Conservation (phyloP, 1,140 invertebrate species). For the Onthophagus taurus region DNA sequence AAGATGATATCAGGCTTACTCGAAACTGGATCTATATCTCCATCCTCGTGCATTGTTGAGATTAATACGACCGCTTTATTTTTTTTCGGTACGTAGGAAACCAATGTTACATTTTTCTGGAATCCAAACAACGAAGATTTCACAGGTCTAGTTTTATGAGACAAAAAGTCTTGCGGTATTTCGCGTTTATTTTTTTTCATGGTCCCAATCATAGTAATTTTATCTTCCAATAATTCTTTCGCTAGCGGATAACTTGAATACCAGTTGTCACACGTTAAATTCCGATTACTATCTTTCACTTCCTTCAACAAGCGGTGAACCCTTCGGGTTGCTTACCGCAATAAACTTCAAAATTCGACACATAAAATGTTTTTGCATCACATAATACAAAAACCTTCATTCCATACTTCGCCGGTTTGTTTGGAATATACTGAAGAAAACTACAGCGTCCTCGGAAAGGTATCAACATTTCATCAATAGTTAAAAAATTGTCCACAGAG, state of each 20-base stretch:
- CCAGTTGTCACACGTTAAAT: conserved; percentile 31
- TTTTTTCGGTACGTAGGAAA: too few relatives aligned
- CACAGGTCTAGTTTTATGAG: conserved; percentile 6
- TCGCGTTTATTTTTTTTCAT: conserved; percentile 32
- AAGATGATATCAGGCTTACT: conserved; percentile 35
- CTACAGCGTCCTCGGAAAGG: too few relatives aligned
- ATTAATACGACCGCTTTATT: conserved; percentile 22
- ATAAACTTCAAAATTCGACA: conserved; percentile 7
- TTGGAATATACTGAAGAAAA: too few relatives aligned
- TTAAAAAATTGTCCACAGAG: too few relatives aligned
- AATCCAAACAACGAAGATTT: too few relatives aligned
- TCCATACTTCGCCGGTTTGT: conserved; percentile 3
- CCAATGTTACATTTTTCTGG: too few relatives aligned
- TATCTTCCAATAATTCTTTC: conserved; percentile 23
- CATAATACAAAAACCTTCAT: conserved; percentile 1
- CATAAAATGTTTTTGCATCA: conserved; percentile 4
- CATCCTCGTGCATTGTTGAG: conserved; percentile 27
- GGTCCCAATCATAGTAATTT: conserved; percentile 29
- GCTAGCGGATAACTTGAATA: conserved; percentile 26
- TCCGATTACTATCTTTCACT: conserved; percentile 24
- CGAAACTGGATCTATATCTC: conserved; percentile 17
- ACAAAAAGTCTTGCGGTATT: conserved; percentile 30
- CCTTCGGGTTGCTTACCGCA: conserved; percentile 1
- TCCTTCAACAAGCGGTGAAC: conserved; percentile 23
- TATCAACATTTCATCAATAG: too few relatives aligned